Base-by-base conservation (phyloP, 2,888 invertebrate genomes). In the Synergus japonicus region DNA sequence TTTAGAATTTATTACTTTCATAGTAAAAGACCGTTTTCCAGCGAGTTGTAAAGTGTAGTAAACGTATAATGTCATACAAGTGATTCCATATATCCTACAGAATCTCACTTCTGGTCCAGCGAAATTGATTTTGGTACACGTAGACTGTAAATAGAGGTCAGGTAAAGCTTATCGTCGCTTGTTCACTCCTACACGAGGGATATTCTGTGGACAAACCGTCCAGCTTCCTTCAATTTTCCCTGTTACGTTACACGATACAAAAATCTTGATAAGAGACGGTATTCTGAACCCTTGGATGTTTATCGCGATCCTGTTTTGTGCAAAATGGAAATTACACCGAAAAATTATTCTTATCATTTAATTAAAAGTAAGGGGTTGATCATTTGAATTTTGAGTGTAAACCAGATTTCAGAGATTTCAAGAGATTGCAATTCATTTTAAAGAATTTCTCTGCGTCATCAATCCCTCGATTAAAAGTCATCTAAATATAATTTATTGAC, bases 91-190 rank as follows among this genome's bases (percentile, higher is more conserved):
- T 46, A n/a, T 44, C 18, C 44, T 22, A 5, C 46, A 22, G 67
- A 67, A 44, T 46, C 12, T 67, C 67, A 46, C 67, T 22, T 67
- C 13, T 46, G 44, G 67, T 67, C 67, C 67, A 67, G 67, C 5
- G 22, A 67, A 67, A 67, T 67, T 46, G 44, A 13, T 67, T 46
- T 22, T 46, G 67, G 67, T 67, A 22, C 67, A 67, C 15, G 67
- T 18, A 67, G 22, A 22, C 46, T 66, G 44, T 66, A 66, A 66
- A 67, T 13, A 44, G 44, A 8, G 46, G 46, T 13, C 67, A 67
- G 67, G 67, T 67, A 46, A 67, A 67, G 67, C 67, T 67, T 67
- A 67, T 67, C 67, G 46, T 44, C 44, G 12, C 22, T 66, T 67
- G 46, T 46, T 66, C 66, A 13, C 18, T 44, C n/a, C 43, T 66